These are phyloP conservation scores for Diplogasteroides magnus DNA, from an alignment of 1,140 invertebrate genomes.

Conservation along the genomic window DNA sequence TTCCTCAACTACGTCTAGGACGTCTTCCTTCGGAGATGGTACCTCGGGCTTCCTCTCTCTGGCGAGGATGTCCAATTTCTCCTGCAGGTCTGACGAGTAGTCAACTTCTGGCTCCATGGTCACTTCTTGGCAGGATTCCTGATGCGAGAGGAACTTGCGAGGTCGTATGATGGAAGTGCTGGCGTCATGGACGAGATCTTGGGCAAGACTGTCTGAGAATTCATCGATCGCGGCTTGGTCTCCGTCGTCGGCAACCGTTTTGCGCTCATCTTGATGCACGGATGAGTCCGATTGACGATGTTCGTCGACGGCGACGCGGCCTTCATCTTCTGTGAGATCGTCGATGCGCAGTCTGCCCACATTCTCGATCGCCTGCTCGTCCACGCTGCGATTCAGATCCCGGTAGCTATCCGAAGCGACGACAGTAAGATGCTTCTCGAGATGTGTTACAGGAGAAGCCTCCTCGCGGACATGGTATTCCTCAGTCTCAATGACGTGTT, in stretches of 20 bases:
- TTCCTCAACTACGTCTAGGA: constrained; percentile 16
- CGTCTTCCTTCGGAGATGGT: constrained; percentile 17
- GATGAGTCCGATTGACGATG: constrained; percentile 17
- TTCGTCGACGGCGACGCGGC: constrained; percentile 1
- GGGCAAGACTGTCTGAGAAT: constrained; percentile 14
- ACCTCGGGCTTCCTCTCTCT: constrained; percentile 15
- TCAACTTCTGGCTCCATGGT: constrained; percentile 28
- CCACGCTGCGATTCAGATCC: neutral
- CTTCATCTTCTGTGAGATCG: constrained; percentile 7
- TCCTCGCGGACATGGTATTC: neutral
- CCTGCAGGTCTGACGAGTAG: constrained; percentile 22
- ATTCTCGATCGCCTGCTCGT: constrained; percentile 18
- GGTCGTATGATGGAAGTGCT: constrained; percentile 7
- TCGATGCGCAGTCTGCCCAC: constrained; percentile 7
- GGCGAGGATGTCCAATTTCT: constrained; percentile 26
- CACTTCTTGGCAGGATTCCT: constrained; percentile 26
- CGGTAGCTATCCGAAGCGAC: neutral
- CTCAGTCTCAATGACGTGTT: constrained; percentile 2
- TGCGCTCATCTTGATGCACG: constrained; percentile 13
- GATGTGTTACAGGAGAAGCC: neutral
- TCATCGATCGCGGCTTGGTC: constrained; percentile 20
- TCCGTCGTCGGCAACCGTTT: constrained; percentile 18
- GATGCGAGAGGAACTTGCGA: constrained; percentile 13
- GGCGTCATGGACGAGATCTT: constrained; percentile 19
- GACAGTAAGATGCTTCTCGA: constrained; percentile 5